Percentiles rank a stretch among this genome's conserved stretches.
Evolutionary conservation across 1,140 invertebrate genomes (phyloP).

Genomic region (Pseudomyrmex pallidus): DNA sequence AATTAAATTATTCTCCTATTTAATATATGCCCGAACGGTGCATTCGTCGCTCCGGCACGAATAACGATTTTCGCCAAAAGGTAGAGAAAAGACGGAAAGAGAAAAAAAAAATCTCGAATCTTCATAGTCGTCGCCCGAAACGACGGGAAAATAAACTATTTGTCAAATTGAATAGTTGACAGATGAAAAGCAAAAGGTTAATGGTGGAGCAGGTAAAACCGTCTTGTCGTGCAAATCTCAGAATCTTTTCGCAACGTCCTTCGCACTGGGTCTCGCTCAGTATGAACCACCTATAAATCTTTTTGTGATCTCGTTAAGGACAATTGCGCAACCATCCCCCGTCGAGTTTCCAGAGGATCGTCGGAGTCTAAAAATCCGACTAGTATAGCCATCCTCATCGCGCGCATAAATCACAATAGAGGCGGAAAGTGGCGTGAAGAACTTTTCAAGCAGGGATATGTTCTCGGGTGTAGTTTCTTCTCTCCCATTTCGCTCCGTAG

Average conservation of each 20-base stretch:
- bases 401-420: conserved; percentile 85
- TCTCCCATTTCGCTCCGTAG: not conserved
- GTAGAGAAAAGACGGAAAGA: too few species aligned
- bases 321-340: conserved; percentile 76
- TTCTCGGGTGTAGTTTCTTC: conserved; percentile 79
- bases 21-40: conserved; percentile 48
- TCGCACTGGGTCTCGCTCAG: conserved; percentile 76
- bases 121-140: not conserved
- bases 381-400: conserved; percentile 80
- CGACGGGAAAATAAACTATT: conserved; percentile 40
- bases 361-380: conserved; percentile 75
- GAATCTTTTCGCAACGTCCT: conserved; percentile 72
- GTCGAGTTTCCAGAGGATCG: conserved; percentile 51
- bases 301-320: conserved; percentile 80
- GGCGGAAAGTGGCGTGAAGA: conserved; percentile 83
- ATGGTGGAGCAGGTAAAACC: not conserved
- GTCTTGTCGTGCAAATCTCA: conserved; percentile 42
- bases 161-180: conserved; percentile 30
- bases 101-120: conserved; percentile 5
- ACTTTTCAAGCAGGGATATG: conserved; percentile 82
- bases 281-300: conserved; percentile 76
- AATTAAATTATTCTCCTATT: conserved; percentile 62
- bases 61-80: conserved; percentile 46
- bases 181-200: conserved; percentile 71
- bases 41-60: conserved; percentile 52